Conservation (phyloP, 2,888 invertebrate species). For the Sphaeridia pumilis region DNA sequence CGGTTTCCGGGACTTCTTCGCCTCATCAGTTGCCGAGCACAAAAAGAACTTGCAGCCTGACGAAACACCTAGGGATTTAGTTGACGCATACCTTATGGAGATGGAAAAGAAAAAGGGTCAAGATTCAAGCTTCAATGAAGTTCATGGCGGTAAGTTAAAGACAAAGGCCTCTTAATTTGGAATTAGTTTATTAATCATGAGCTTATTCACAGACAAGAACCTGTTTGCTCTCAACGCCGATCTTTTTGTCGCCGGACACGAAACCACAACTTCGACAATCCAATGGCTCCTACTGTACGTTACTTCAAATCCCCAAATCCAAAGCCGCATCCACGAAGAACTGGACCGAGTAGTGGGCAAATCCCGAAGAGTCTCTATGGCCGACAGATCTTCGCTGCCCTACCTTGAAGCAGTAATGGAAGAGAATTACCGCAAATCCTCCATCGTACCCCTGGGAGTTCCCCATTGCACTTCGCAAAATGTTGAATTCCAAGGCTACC, state of each 20-base stretch:
- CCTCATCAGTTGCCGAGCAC: background rate
- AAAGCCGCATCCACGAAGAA: slow-evolving; percentile 24
- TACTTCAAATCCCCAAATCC: slow-evolving; percentile 19
- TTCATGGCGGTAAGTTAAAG: background rate
- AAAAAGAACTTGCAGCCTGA: background rate
- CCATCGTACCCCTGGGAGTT: background rate
- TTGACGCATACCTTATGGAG: slow-evolving; percentile 10
- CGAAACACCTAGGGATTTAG: background rate
- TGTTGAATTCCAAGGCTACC: background rate
- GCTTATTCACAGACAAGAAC: background rate
- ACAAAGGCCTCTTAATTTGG: background rate
- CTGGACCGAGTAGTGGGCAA: slow-evolving; percentile 25
- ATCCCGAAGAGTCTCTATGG: slow-evolving; percentile 14
- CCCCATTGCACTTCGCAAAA: background rate
- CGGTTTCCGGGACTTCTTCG: background rate
- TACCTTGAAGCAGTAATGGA: background rate
- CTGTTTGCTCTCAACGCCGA: slow-evolving; percentile 18
- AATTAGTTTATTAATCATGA: background rate
- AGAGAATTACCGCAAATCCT: background rate
- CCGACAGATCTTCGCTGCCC: slow-evolving; percentile 17
- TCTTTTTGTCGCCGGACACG: slow-evolving; percentile 28
- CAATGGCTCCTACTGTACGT: slow-evolving; percentile 21
- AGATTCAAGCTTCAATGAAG: slow-evolving; percentile 5
- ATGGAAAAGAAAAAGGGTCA: background rate
- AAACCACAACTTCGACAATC: slow-evolving; percentile 23